Conservation (phyloP, 2,797 vertebrate species). For the Propithecus deckenii region DNA sequence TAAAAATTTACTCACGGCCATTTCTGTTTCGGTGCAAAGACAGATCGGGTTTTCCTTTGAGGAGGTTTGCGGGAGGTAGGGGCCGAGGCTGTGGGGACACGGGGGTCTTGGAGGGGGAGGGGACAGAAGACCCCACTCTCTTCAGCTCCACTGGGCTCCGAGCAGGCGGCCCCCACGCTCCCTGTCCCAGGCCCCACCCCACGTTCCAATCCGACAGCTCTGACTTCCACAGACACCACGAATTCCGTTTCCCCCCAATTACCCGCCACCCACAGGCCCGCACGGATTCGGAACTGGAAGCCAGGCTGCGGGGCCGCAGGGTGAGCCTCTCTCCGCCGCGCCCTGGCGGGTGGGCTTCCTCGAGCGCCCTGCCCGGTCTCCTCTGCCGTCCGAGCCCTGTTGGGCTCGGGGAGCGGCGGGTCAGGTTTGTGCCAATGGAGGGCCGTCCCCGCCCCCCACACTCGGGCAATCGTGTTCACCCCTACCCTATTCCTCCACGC, state of each 20-base stretch:
- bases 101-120: no score
- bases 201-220: background rate
- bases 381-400: accelerated
- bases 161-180: accelerated
- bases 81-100: accelerated
- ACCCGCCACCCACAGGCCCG: accelerated
- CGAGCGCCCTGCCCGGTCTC: background rate
- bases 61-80: background rate
- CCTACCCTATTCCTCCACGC: no score
- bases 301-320: accelerated
- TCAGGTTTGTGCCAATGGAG: background rate
- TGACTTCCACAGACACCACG: accelerated
- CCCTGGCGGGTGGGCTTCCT: no score
- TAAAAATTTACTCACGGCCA: background rate
- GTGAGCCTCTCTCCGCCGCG: background rate
- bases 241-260: no score
- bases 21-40: background rate
- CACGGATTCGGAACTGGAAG: background rate
- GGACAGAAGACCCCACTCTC: background rate
- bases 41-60: background rate
- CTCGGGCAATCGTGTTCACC: no score
- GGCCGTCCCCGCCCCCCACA: background rate
- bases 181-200: accelerated
- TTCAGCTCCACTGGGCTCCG: background rate
- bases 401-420: no score